Conservation (phyloP, 2,113 vertebrate genomes). For the Eurypyga helias region DNA sequence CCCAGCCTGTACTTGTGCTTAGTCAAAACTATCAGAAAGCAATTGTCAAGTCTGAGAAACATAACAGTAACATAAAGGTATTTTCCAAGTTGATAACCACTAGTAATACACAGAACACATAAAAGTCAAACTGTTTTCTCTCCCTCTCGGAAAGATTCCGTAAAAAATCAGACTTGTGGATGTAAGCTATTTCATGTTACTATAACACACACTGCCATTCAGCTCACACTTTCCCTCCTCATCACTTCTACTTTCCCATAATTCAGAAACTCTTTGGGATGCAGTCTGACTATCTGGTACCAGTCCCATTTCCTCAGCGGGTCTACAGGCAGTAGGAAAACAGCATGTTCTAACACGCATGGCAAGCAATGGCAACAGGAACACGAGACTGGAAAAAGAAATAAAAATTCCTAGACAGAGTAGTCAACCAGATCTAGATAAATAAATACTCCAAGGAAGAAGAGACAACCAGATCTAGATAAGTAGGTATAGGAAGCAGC, state of each 20-base stretch:
- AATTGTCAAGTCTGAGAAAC: neutral
- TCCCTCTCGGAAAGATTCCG: neutral
- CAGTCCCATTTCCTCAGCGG: neutral
- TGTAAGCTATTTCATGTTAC: neutral
- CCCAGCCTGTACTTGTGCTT: no score
- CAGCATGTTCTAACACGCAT: neutral
- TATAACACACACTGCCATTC: neutral
- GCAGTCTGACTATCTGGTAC: neutral
- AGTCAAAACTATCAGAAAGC: neutral
- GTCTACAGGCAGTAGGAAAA: neutral
- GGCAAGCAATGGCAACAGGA: neutral
- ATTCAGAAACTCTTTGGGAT: neutral
- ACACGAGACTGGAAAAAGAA: neutral
- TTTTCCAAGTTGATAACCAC: neutral
- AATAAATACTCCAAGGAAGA: neutral
- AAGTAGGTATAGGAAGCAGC: neutral
- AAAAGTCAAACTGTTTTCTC: neutral
- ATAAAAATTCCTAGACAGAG: neutral
- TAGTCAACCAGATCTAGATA: neutral
- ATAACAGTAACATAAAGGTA: neutral
- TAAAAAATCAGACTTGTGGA: neutral
- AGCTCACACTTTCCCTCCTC: neutral
- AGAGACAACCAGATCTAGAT: neutral
- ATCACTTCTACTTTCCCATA: neutral
- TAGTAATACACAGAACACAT: neutral